Base-by-base conservation (phyloP, 2,113 vertebrate species). In the Pholis gunnellus region DNA sequence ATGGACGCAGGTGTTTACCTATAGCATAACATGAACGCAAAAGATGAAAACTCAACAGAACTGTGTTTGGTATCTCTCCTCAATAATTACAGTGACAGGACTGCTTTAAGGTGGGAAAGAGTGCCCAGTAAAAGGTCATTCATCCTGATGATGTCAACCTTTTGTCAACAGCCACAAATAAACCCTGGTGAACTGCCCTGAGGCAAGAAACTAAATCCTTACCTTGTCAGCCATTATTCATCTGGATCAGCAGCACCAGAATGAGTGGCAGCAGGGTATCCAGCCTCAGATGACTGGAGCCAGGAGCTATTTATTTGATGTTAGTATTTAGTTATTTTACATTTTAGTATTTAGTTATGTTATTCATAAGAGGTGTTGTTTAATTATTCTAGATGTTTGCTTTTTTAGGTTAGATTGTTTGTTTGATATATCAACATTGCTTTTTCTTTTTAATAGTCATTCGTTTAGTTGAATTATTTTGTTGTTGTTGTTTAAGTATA, bases 1-100 rank as follows among this genome's bases (percentile, higher is more conserved):
- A 68, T 48, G 34, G 20, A 65, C 9, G 15, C 25, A 67, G 22
- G 48, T 65, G 46, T 75, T 78, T 69, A 25, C 27, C 27, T 79
- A 71, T 13, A 15, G 40, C 3, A 8, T 9, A 54, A 25, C 54
- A 68, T 27, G 44, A 63, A 36, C 72, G 36, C 6, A 42, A 29
- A 36, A 40, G 5, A 68, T 4, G 9, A 27, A 42, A 31, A 14
- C n/a, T n/a, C n/a, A 13, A 13, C 9, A 52, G 20, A 27, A 69
- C 9, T 60, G 20, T 25, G 17, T 72, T 60, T 67, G 18, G 29
- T 65, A 10, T 50, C 11, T 38, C 36, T 56, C 3, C 0, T 17
- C 46, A 17, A 25, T 72, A 54, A 54, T 46, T 1, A 60, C 20
- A 46, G 25, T 44, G 56, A 61, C 40, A 20, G 34, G 15, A n/a